Evolutionary conservation across 2,797 vertebrate species (phyloP).

Genomic region (Nyctibius grandis): DNA sequence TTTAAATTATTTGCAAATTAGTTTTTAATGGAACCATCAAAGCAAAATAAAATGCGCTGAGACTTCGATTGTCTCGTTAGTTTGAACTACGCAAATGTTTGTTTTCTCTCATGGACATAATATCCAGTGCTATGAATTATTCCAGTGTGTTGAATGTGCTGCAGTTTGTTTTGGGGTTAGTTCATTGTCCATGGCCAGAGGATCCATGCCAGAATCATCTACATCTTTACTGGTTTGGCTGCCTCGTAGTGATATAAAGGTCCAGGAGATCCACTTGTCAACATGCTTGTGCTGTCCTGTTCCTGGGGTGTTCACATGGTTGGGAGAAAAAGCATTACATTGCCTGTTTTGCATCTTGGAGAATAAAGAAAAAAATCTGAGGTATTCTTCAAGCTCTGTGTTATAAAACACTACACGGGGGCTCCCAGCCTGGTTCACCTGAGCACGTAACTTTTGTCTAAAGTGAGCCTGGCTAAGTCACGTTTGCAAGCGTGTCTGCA

Average conservation of each 20-base stretch:
- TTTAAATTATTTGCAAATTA: background rate
- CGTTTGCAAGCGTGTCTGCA: background rate
- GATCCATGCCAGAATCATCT: background rate
- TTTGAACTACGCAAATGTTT: background rate
- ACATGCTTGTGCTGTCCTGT: background rate
- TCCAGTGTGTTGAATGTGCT: background rate
- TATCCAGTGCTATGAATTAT: background rate
- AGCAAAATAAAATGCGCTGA: background rate
- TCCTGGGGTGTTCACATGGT: background rate
- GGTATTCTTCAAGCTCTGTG: background rate
- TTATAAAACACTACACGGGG: background rate
- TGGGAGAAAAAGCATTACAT: background rate
- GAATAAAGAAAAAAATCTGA: background rate
- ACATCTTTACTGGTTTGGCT: background rate
- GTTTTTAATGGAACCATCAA: background rate
- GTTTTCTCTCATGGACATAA: background rate
- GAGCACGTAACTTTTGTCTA: background rate
- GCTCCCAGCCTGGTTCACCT: background rate
- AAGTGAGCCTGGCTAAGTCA: background rate
- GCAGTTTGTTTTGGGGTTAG: background rate
- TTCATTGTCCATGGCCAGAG: accelerated
- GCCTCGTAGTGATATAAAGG: background rate
- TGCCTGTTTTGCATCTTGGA: background rate
- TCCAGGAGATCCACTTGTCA: background rate
- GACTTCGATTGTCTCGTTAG: background rate